A percentile compares a stretch with the other conserved stretches of the same genome.
These are phyloP conservation scores for Argyresthia albistria DNA, from an alignment of 2,888 invertebrate genomes.

Conservation along the genomic window DNA sequence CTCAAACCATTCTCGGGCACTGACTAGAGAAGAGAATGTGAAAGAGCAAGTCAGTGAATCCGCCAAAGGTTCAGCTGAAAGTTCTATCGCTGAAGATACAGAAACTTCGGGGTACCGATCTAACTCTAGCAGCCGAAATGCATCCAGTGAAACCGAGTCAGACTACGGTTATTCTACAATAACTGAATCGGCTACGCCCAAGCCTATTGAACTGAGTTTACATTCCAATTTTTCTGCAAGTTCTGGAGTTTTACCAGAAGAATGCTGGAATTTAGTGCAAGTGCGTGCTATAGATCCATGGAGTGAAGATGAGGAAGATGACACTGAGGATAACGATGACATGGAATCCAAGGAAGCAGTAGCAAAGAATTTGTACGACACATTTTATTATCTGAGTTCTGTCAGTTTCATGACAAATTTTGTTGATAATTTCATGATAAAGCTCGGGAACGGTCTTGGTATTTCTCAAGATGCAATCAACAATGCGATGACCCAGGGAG, in stretches of 20 bases:
- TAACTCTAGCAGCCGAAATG: constrained; percentile 50
- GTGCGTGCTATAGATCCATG: constrained; percentile 49
- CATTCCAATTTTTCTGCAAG: constrained; percentile 41
- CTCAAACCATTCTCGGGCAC: no score
- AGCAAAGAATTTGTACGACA: constrained; percentile 50
- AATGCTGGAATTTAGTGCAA: constrained; percentile 60
- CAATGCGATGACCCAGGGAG: constrained; percentile 74
- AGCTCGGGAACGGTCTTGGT: constrained; percentile 71
- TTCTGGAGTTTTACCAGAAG: constrained; percentile 63
- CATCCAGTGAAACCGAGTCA: constrained; percentile 69
- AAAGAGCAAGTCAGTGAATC: constrained; percentile 28
- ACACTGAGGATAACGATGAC: constrained; percentile 24
- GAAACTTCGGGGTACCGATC: constrained; percentile 73
- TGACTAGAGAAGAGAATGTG: constrained; percentile 9
- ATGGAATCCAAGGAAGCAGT: constrained; percentile 33
- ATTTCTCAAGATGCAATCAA: constrained; percentile 67
- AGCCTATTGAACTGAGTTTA: constrained; percentile 58
- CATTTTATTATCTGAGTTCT: constrained; percentile 74
- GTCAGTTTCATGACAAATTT: constrained; percentile 79
- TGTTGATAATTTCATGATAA: constrained; percentile 74
- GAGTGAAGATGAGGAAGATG: constrained; percentile 51
- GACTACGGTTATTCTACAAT: constrained; percentile 77
- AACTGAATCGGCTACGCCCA: constrained; percentile 71
- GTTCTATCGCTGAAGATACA: constrained; percentile 26
- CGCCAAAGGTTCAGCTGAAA: constrained; percentile 21